These are phyloP conservation scores for Eupithecia dodoneata DNA, from an alignment of 2,888 invertebrate genomes.

Conservation along the genomic window DNA sequence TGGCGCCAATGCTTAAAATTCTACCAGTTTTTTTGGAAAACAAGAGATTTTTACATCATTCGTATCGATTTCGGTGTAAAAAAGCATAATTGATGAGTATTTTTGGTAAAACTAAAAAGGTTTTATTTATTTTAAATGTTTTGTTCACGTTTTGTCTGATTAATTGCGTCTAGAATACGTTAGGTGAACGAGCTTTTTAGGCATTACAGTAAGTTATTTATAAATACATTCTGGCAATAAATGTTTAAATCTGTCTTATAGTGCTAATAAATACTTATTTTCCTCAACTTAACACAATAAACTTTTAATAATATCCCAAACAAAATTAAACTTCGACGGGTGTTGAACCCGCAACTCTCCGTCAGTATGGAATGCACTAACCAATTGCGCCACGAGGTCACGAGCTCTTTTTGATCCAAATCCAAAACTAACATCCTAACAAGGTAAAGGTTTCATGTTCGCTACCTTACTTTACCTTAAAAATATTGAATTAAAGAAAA, in stretches of 20 bases:
- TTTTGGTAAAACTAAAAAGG: slow-evolving; percentile 28
- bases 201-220: not conserved
- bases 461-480: no score
- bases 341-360: no score
- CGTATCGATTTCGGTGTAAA: slow-evolving; percentile 32
- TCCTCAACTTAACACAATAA: not conserved
- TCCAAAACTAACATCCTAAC: no score
- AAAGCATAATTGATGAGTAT: slow-evolving; percentile 38
- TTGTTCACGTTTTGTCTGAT: slow-evolving; percentile 38
- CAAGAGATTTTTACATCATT: slow-evolving; percentile 39
- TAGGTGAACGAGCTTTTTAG: not conserved
- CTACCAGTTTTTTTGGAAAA: slow-evolving; percentile 42
- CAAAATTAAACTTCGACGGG: no score
- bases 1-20: slow-evolving; percentile 64
- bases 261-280: not conserved
- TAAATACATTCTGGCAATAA: not conserved
- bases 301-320: no score
- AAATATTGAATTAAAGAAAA: no score
- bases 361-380: no score
- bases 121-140: slow-evolving; percentile 36
- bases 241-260: not conserved
- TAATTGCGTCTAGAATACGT: slow-evolving; percentile 33
- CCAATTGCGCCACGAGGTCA: no score
- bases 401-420: no score
- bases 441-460: no score